Conservation (phyloP, 2,888 invertebrate species). For the Phengaris alcon region DNA sequence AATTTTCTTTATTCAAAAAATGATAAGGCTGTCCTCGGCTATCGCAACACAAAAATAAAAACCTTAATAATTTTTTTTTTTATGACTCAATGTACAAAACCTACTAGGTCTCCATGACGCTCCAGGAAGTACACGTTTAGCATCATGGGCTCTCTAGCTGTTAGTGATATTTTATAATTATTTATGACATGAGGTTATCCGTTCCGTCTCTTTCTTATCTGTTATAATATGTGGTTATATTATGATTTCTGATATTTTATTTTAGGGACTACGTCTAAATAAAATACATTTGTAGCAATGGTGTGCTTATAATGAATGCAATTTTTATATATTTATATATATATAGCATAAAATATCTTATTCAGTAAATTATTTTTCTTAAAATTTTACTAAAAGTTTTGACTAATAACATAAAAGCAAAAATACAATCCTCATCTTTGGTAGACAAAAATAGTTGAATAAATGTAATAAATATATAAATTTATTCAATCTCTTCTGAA, state of each 20-base stretch:
- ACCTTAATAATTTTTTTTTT: too few species aligned
- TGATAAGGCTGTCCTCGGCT: too few species aligned
- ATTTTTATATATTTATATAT: background rate
- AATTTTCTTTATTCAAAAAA: too few species aligned
- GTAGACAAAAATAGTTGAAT: background rate
- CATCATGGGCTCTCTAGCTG: too few species aligned
- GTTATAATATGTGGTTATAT: background rate
- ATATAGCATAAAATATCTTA: background rate
- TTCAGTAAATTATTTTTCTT: background rate
- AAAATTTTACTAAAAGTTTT: background rate
- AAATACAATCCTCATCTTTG: background rate
- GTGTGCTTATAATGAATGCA: background rate
- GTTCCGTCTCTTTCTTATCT: too few species aligned
- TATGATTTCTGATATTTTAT: background rate
- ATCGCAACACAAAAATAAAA: too few species aligned
- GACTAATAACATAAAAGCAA: background rate
- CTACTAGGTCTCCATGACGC: too few species aligned
- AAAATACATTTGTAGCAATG: background rate
- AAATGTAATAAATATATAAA: background rate
- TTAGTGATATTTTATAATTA: too few species aligned
- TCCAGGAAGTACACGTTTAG: too few species aligned
- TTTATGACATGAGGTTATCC: too few species aligned
- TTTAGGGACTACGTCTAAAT: background rate
- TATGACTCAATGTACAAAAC: too few species aligned
- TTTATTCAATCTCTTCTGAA: background rate